Percentiles rank a stretch among this genome's conserved stretches.
Evolutionary conservation across 2,797 vertebrate species (phyloP).

Genomic region (Coregonus ussuriensis): DNA sequence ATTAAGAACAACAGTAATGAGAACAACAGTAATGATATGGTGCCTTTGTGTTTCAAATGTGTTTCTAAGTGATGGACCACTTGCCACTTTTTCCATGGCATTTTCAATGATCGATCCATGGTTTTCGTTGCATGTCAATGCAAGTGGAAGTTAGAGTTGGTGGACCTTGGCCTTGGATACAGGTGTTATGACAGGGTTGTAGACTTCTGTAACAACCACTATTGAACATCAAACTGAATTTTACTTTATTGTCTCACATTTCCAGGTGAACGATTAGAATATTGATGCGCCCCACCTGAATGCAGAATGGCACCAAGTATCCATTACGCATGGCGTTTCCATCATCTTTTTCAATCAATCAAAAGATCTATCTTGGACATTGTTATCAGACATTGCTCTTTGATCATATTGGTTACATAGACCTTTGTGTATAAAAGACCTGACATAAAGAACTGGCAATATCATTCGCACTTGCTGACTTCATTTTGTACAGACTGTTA

Average conservation of each 20-base stretch:
- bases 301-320: conserved; percentile 30
- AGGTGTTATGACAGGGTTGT: not conserved
- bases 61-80: not conserved
- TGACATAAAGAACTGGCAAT: not conserved
- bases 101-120: not conserved
- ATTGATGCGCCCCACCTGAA: conserved; percentile 35
- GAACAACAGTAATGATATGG: not conserved
- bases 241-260: conserved; percentile 51
- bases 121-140: not conserved
- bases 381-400: conserved; percentile 56
- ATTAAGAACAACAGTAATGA: not conserved
- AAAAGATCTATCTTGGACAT: conserved; percentile 7
- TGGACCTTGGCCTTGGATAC: not conserved
- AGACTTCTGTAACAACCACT: not conserved
- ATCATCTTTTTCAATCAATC: conserved; percentile 54
- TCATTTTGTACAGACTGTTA: not conserved
- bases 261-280: conserved; percentile 32
- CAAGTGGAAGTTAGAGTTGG: not conserved
- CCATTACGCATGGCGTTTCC: conserved; percentile 61
- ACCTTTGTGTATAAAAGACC: conserved; percentile 50
- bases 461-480: conserved; percentile 15
- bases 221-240: not conserved
- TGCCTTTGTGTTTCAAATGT: not conserved
- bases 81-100: not conserved
- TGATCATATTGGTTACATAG: conserved; percentile 2